Percentiles rank a stretch among this genome's conserved stretches.
Conservation (phyloP, 1,140 invertebrate genomes). For the Oryzaephilus surinamensis region DNA sequence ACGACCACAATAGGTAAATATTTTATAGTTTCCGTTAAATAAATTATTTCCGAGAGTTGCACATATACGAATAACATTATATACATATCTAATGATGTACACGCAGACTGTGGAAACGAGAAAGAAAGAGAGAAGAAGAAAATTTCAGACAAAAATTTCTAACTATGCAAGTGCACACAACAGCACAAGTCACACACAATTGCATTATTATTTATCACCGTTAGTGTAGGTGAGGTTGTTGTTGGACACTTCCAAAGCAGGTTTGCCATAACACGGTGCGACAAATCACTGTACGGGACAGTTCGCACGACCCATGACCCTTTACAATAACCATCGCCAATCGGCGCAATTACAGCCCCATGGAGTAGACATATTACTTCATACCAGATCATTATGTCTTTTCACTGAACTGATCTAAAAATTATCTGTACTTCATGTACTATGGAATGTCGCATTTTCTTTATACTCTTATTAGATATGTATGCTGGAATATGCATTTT, state of each 20-base stretch:
- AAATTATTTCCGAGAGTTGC: constrained; percentile 9
- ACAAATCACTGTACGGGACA: constrained; percentile 34
- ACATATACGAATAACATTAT: too few species aligned
- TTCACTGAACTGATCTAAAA: constrained; percentile 7
- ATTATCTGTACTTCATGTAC: too few species aligned
- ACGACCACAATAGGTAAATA: too few species aligned
- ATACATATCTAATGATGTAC: constrained; percentile 1
- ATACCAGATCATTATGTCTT: constrained; percentile 13
- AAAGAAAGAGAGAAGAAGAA: too few species aligned
- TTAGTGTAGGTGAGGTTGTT: constrained; percentile 21
- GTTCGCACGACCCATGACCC: constrained; percentile 34
- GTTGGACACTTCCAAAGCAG: constrained; percentile 14
- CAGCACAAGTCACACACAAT: constrained; percentile 13
- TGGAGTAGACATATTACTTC: constrained; percentile 18
- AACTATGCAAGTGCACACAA: constrained; percentile 7
- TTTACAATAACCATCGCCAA: constrained; percentile 33
- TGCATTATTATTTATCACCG: constrained; percentile 24
- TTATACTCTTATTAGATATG: too few species aligned
- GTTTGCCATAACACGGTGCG: constrained; percentile 20
- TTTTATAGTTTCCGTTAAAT: constrained; percentile 10
- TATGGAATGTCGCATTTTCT: too few species aligned
- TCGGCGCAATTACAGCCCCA: constrained; percentile 28
- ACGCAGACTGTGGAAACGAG: too few species aligned
- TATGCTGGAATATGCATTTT: too few species aligned
- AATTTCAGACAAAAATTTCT: constrained; percentile 4